Conservation (phyloP, 2,888 invertebrate genomes). For the Xanthia icteritia region DNA sequence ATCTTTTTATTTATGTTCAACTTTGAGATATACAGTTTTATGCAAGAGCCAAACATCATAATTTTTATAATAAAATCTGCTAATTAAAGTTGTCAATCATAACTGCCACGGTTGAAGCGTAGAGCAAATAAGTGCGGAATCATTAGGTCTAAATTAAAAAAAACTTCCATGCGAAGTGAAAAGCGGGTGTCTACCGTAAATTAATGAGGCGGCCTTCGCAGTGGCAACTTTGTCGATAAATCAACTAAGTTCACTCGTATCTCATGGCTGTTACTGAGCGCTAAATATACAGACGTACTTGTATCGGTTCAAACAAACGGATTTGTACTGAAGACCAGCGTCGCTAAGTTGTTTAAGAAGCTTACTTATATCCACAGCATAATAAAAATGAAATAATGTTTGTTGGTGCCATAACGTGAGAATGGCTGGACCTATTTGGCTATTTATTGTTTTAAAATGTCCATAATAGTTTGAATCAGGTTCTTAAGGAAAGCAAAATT, state of each 20-base stretch:
- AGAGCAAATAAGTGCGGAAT: constrained; percentile 32
- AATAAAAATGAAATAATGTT: too few species aligned
- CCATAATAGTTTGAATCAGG: too few species aligned
- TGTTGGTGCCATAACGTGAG: too few species aligned
- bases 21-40: neutral
- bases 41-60: neutral
- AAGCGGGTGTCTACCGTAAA: constrained; percentile 56
- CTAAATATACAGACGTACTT: constrained; percentile 30
- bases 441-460: too few species aligned
- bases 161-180: constrained; percentile 58
- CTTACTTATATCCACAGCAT: neutral
- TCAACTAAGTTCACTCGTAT: constrained; percentile 62
- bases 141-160: constrained; percentile 34
- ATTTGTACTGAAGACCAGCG: constrained; percentile 15
- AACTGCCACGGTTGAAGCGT: neutral
- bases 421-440: too few species aligned
- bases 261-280: constrained; percentile 44
- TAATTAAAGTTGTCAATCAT: constrained; percentile 3
- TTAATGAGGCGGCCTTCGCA: constrained; percentile 55
- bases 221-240: constrained; percentile 63
- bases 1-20: constrained; percentile 24
- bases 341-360: neutral
- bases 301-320: constrained; percentile 23
- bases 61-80: neutral
- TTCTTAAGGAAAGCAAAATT: too few species aligned